Percentiles rank a stretch among this genome's conserved stretches.
Evolutionary conservation across 2,888 invertebrate species (phyloP).

Genomic region (Luperina testacea): DNA sequence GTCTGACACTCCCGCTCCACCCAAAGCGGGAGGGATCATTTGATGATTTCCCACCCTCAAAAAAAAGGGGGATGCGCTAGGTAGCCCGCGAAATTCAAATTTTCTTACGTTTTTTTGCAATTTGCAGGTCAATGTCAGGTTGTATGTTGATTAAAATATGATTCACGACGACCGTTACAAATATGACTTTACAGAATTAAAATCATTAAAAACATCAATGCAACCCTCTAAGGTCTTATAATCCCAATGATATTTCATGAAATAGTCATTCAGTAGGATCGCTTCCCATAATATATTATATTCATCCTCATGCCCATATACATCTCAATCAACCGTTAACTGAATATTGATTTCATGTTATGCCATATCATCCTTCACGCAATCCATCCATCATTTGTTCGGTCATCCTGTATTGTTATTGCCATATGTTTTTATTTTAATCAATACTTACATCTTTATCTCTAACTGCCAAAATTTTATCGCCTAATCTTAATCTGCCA

Average conservation of each 20-base stretch:
- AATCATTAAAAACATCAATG: background rate
- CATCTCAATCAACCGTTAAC: background rate
- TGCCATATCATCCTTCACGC: background rate
- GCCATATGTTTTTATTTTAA: background rate
- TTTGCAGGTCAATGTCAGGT: background rate
- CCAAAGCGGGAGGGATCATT: too few relatives aligned
- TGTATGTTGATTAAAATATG: background rate
- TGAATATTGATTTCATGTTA: background rate
- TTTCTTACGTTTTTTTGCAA: background rate
- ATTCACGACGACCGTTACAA: background rate
- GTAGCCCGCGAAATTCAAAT: background rate
- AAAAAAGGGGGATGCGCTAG: background rate
- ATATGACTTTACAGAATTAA: background rate
- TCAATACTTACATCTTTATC: conserved; percentile 84
- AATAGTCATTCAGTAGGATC: background rate
- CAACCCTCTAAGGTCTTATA: background rate
- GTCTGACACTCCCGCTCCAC: too few relatives aligned
- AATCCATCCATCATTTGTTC: background rate
- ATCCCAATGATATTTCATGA: background rate
- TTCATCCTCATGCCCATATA: background rate
- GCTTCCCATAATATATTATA: background rate
- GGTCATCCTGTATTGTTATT: background rate
- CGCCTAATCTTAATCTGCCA: conserved; percentile 87
- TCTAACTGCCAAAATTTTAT: conserved; percentile 88
- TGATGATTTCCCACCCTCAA: too few relatives aligned